Percentiles rank a stretch among this genome's conserved stretches.
phyloP scores from a whole-genome alignment of 2,113 vertebrate genomes.

The Lepus timidus region DNA sequence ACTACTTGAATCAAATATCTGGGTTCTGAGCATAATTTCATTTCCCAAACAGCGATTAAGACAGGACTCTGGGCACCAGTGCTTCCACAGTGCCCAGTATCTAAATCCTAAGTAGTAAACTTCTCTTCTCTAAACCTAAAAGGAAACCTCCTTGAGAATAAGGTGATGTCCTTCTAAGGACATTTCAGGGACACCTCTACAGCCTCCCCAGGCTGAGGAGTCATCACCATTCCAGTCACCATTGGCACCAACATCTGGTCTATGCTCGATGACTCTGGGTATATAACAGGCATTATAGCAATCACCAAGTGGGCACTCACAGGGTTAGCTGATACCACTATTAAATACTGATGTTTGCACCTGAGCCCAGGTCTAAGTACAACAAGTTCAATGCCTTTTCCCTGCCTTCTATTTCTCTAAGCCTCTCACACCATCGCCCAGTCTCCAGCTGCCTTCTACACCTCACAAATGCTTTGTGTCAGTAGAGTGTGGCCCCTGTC shows the following conservation, averaged over 20 bases:
- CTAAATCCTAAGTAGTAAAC: not conserved
- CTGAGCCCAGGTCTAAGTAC: not conserved
- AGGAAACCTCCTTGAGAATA: not conserved
- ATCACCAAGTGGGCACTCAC: not conserved
- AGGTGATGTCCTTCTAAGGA: not conserved
- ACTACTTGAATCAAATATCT: not conserved
- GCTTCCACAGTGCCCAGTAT: not conserved
- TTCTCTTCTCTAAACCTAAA: not conserved
- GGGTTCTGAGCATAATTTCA: not conserved
- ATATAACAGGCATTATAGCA: not conserved
- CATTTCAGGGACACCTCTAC: not conserved
- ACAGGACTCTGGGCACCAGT: not conserved
- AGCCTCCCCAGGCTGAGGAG: not conserved
- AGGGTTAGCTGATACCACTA: not conserved
- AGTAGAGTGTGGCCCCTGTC: not conserved
- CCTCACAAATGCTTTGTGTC: rapidly evolving
- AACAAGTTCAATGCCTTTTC: not conserved
- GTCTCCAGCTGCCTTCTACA: not conserved
- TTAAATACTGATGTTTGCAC: not conserved
- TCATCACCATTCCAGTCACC: rapidly evolving
- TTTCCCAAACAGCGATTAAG: not conserved
- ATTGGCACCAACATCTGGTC: not conserved
- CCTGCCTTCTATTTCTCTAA: not conserved
- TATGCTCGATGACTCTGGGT: not conserved
- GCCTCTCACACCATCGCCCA: not conserved